These are phyloP conservation scores for Zingel zingel DNA, from an alignment of 2,113 vertebrate genomes.

Conservation along the genomic window DNA sequence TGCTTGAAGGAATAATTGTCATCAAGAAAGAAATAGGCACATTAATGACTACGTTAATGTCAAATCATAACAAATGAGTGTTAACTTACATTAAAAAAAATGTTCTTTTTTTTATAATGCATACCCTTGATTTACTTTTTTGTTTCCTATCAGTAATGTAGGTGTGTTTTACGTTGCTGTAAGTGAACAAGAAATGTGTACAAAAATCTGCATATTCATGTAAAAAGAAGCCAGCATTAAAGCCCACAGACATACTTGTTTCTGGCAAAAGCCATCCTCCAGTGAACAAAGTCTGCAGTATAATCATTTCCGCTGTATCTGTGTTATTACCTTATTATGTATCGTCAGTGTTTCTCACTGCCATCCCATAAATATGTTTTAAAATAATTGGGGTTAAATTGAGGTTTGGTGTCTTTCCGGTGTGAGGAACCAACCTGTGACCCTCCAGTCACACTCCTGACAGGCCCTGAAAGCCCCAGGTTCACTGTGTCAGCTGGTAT, in stretches of 20 bases:
- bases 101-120: background rate
- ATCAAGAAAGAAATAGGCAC: slow-evolving; percentile 20
- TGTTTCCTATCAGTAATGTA: background rate
- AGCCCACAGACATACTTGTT: background rate
- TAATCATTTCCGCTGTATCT: background rate
- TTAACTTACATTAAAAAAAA: background rate
- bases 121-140: slow-evolving; percentile 1
- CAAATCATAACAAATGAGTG: slow-evolving; percentile 33
- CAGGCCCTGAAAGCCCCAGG: background rate
- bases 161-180: background rate
- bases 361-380: slow-evolving; percentile 12
- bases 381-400: slow-evolving; percentile 8
- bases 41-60: slow-evolving; percentile 37
- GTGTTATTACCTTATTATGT: background rate
- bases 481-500: background rate
- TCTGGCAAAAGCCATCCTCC: background rate
- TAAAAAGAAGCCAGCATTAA: background rate
- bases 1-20: slow-evolving; percentile 28
- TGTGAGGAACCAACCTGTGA: background rate
- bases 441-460: background rate
- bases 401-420: background rate
- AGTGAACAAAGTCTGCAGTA: background rate
- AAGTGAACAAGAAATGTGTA: background rate
- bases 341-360: background rate
- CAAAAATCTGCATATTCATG: background rate